Conservation (phyloP, 2,888 invertebrate species). For the Eilema caniola region DNA sequence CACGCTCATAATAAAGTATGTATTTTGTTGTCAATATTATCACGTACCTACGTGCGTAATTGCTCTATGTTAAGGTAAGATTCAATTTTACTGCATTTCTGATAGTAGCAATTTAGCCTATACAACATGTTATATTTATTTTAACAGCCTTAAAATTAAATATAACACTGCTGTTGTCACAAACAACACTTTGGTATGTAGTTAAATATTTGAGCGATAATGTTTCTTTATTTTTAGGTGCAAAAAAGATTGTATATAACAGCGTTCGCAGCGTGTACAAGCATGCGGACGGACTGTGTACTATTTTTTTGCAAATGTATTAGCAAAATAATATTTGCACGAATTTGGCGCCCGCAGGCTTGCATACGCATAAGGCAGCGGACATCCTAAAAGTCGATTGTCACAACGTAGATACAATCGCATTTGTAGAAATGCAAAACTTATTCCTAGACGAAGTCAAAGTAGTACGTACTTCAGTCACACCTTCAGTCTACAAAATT, state of each 20-base stretch:
- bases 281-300: too few relatives aligned
- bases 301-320: too few relatives aligned
- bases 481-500: background rate
- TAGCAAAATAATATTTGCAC: too few relatives aligned
- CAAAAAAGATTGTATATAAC: background rate
- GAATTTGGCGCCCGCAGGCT: too few relatives aligned
- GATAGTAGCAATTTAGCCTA: background rate
- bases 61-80: background rate
- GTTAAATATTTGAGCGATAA: background rate
- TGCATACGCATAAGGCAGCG: too few relatives aligned
- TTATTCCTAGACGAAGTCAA: background rate
- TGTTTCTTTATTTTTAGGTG: background rate
- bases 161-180: background rate
- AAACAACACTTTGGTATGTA: constrained; percentile 1
- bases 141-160: background rate
- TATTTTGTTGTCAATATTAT: too few relatives aligned
- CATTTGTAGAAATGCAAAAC: background rate
- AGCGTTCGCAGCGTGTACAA: too few relatives aligned
- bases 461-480: background rate
- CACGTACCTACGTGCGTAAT: background rate
- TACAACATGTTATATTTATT: background rate
- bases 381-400: background rate
- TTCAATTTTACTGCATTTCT: background rate
- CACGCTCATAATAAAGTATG: too few relatives aligned
- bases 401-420: background rate